Base-by-base conservation (phyloP, 2,888 invertebrate species). In the Patella pellucida region DNA sequence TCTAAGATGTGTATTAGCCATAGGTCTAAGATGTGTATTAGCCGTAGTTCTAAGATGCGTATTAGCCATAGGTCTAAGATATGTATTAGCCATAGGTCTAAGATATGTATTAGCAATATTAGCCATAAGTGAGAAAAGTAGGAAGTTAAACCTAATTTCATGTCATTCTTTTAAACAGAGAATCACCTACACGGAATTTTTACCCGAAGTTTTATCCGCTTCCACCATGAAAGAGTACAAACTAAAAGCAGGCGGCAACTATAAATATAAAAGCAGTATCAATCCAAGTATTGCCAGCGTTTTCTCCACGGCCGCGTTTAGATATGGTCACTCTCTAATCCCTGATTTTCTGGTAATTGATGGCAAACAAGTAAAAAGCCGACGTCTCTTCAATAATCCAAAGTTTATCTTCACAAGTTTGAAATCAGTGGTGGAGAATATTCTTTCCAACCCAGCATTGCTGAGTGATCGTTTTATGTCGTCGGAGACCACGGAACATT, bases 121-220 rank as follows among this genome's bases (percentile, higher is more conserved):
- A 41, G 9, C 9, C 41, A 41, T 9, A 41, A 9, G 41, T 7
- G 5, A 41, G 41, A 41, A 41, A 41, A 41, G 0, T 41, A 41
- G 4, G 41, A 41, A 41, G 41, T 41, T 41, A 41, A 41, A 41
- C 41, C 5, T 1, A 7, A 9, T 41, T 56, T 56, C 16, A 56
- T 62, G 23, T 62, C 62, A 41, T 41, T 41, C 41, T 41, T 41
- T 41, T 41, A 41, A 41, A 96, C 92, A 90, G 70, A 87, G 90
- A 79, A 85, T 91, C 50, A 83, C 88, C 16, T 91, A 86, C 81
- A 84, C 82, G 56, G 90, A 91, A 79, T 91, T 85, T 76, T 91
- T 98, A 73, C 98, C 98, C 5, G 72, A 97, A 74, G 92, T 98
- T 71, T 93, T 98, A n/a, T 96, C 97, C 9, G 96, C 95, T 95